phyloP scores from a whole-genome alignment of 2,113 vertebrate species.

The Calidris pygmaea region DNA sequence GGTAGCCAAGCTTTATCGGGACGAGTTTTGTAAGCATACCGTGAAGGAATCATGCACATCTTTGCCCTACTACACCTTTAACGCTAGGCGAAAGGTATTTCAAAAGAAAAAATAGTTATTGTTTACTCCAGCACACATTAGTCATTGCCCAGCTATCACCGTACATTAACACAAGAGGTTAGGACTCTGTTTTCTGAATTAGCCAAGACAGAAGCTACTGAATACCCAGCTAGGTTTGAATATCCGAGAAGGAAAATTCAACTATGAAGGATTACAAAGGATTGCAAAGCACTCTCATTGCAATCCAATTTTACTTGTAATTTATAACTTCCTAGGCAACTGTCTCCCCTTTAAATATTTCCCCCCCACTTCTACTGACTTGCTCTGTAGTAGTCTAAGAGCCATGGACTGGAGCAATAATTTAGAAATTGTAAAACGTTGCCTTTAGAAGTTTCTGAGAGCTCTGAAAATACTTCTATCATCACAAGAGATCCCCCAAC shows the following conservation, averaged over 20 bases:
- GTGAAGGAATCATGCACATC: neutral
- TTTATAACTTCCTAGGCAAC: neutral
- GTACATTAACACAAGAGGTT: neutral
- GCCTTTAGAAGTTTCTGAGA: neutral
- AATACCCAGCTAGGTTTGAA: neutral
- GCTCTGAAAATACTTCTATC: neutral
- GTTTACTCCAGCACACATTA: neutral
- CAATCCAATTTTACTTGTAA: neutral
- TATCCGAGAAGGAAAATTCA: neutral
- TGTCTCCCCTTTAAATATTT: neutral
- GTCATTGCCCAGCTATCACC: neutral
- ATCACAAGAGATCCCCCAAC: neutral
- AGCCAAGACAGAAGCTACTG: neutral
- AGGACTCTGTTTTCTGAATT: neutral
- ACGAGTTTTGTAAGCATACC: neutral
- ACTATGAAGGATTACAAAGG: neutral
- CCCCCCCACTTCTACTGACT: neutral
- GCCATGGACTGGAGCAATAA: neutral
- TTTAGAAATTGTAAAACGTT: neutral
- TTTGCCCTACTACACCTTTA: neutral
- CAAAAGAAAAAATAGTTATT: neutral
- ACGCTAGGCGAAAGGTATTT: neutral
- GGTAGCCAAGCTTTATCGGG: neutral
- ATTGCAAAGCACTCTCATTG: neutral
- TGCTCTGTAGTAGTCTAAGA: neutral